Evolutionary conservation across 2,113 vertebrate species (phyloP), one percentile per base, ranked within the genome.

Genomic region (Sebastes fasciatus): DNA sequence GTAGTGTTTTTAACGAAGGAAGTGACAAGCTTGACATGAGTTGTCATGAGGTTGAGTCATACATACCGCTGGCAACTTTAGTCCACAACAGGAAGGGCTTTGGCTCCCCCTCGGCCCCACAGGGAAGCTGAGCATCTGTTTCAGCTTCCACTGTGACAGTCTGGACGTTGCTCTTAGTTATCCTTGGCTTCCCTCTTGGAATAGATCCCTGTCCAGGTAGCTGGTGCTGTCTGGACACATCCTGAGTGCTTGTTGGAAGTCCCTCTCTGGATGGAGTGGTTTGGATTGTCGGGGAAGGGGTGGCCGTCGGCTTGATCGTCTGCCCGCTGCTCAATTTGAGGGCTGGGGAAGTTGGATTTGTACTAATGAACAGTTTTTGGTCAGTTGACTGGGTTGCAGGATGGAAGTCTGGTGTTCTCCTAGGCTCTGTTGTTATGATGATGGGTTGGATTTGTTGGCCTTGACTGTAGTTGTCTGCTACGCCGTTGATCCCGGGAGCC

Each of bases 71-170:
- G 46, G 96, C 94, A 21, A 97, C 89, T 92, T 97, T 97, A 19
- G 96, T 98, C 98, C 98, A 99, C 16, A 96, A 96, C 66, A 98
- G 81, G 66, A 95, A 95, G 43, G 97, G 97, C 70, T 69, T 93
- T 1, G 97, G 97, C 4, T 96, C 95, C 10, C 97, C 97, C 2
- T 80, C 66, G 1, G 96, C 92, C 68, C 96, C 94, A 84, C 98
- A 99, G n/a, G 96, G 96, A 57, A 99, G 93, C 60, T 90, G 49
- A 40, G 89, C 94, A 74, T 98, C 96, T 1, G 83, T 90, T 90
- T 97, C 97, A 2, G 96, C 96, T 12, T 92, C 89, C 74, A 96
- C 88, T 0, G 95, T 96, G 79, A 97, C 63, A 0, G 91, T 93
- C 48, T 93, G 95, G 8, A 95, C 84, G 0, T 78, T 78, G 42